These are phyloP conservation scores for Tenthredo scrophulariae DNA, from an alignment of 2,888 invertebrate species.

Conservation along the genomic window DNA sequence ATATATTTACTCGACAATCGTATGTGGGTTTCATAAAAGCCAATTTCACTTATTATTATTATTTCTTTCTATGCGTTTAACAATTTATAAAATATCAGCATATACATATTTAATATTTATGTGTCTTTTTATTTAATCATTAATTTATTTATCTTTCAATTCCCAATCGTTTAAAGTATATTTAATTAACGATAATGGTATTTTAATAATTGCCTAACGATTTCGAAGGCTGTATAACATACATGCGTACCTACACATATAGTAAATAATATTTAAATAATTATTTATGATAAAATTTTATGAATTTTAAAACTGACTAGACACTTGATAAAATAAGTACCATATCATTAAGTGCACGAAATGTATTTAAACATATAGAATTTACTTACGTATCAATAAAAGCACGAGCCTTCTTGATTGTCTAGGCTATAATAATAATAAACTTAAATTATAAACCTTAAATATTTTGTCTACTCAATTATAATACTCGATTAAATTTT, in stretches of 20 bases:
- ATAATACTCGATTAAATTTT: constrained; percentile 19
- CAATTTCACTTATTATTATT: neutral
- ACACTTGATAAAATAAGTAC: constrained; percentile 9
- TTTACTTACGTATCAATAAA: constrained; percentile 60
- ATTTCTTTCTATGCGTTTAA: neutral
- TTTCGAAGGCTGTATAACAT: neutral
- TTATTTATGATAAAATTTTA: constrained; percentile 5
- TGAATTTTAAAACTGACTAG: constrained; percentile 43
- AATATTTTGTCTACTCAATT: neutral
- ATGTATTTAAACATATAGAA: neutral
- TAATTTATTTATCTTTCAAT: neutral
- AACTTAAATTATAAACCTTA: neutral
- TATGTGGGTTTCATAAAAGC: neutral
- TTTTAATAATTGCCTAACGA: neutral
- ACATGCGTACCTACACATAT: neutral
- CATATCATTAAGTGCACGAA: constrained; percentile 3
- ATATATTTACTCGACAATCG: neutral
- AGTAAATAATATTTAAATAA: neutral
- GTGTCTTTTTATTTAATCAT: neutral
- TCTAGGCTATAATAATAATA: constrained; percentile 57
- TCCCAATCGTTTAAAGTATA: neutral
- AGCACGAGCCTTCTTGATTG: constrained; percentile 71
- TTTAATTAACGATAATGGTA: neutral
- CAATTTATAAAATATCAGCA: constrained; percentile 6
- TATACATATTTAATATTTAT: neutral